phyloP scores from a whole-genome alignment of 2,797 vertebrate species.

The Micropoecilia bifurca region DNA sequence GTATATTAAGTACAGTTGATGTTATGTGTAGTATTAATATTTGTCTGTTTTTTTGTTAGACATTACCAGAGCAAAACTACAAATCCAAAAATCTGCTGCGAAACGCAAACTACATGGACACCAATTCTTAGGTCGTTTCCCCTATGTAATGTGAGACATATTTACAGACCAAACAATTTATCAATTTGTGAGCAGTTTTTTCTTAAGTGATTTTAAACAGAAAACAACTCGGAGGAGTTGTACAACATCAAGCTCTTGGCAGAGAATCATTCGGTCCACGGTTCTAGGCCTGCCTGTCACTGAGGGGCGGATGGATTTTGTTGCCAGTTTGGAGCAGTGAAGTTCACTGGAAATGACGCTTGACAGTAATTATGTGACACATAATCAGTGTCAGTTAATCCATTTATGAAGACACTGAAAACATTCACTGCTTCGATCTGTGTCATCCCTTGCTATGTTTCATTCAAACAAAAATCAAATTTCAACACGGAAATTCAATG shows the following conservation, averaged over 20 bases:
- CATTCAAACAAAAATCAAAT: background rate
- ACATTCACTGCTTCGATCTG: background rate
- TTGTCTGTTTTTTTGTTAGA: background rate
- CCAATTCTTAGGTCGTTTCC: background rate
- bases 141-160: background rate
- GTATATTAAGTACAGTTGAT: background rate
- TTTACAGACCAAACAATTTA: background rate
- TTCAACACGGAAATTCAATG: background rate
- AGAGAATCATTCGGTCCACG: background rate
- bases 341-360: background rate
- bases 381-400: background rate
- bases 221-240: background rate
- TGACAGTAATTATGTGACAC: background rate
- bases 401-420: background rate
- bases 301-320: background rate
- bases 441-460: background rate
- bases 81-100: background rate
- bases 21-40: background rate
- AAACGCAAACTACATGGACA: background rate
- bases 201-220: background rate
- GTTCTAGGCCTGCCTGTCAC: background rate
- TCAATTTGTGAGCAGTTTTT: background rate
- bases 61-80: background rate
- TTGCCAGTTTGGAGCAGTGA: background rate
- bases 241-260: background rate